Percentiles rank a stretch among this genome's conserved stretches.
These are phyloP conservation scores for Leucophenga varia DNA, from an alignment of 1,140 invertebrate genomes.

Conservation along the genomic window DNA sequence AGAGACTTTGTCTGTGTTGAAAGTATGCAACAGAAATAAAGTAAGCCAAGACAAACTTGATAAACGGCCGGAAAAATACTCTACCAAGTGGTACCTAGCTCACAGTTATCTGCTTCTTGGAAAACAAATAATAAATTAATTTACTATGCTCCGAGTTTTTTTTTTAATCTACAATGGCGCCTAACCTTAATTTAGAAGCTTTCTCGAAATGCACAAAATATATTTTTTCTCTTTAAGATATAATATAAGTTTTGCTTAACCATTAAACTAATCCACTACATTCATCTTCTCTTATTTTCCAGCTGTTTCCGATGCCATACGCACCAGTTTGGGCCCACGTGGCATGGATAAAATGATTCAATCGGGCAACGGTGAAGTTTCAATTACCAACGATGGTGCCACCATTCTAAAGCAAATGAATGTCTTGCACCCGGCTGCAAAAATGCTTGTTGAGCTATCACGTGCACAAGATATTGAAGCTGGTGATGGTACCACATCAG, in stretches of 20 bases:
- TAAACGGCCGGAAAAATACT: too few relatives aligned
- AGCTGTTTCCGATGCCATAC: conserved; percentile 98
- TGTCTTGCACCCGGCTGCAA: conserved; percentile 97
- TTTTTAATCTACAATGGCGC: too few relatives aligned
- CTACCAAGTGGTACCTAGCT: too few relatives aligned
- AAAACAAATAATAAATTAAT: too few relatives aligned
- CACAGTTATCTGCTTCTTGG: too few relatives aligned
- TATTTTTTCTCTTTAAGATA: too few relatives aligned
- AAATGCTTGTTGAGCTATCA: conserved; percentile 98
- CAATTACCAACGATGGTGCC: conserved; percentile 99
- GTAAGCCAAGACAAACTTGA: too few relatives aligned
- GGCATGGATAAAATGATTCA: conserved; percentile 99
- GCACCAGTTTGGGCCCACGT: conserved; percentile 95
- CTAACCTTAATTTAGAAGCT: too few relatives aligned
- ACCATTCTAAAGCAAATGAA: conserved; percentile 99
- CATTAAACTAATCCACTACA: neutral
- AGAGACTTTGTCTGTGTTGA: too few relatives aligned
- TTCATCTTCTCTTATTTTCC: conserved; percentile 50
- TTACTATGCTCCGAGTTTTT: too few relatives aligned
- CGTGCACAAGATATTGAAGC: conserved; percentile 99
- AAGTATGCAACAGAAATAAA: too few relatives aligned
- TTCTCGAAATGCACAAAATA: too few relatives aligned
- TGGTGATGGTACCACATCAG: conserved; percentile 98
- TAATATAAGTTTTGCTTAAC: neutral
- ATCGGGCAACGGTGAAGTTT: conserved; percentile 95